Base-by-base conservation (phyloP, 2,797 vertebrate genomes). In the Hipposideros larvatus region DNA sequence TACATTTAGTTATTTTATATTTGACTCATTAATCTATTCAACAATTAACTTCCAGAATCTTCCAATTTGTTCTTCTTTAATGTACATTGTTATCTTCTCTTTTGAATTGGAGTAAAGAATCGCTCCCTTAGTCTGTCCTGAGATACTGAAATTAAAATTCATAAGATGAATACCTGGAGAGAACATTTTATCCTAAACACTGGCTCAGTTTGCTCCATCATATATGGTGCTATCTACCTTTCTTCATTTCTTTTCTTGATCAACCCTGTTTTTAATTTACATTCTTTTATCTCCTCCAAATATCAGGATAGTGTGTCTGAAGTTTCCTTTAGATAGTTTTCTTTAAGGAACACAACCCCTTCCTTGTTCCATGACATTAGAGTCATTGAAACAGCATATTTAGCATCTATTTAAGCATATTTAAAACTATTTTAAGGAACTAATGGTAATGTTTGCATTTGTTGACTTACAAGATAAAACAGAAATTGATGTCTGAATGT, bases 391-490 rank as follows among this genome's bases (percentile, higher is more conserved):
- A 66, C 24, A 37, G 5, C 5, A 68, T 77, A 53, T 75, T 66
- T 90, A 31, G 22, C 41, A 57, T 59, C 86, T 75, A 73, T 16
- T 51, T 51, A n/a, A 34, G 80, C 46, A 21, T n/a, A 80, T 51
- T 61, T 48, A 70, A 43, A 74, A 48, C 2, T 82, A 41, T 73
- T 82, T 91, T 70, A 66, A 83, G 21, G 19, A 91, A 53, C 6
- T 65, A 71, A 34, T 71, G 48, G 2, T 71, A 55, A 24, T 63
- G 5, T 66, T 90, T 78, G 9, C 3, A 77, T 88, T 86, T 83
- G 34, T 86, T 95, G 43, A 63, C 48, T 68, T 63, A 37, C 59
- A 70, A 93, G 80, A 92, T 51, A 89, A 79, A 80, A 71, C 9
- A 63, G 3, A 59, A 95, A 24, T 90, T 46, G 2, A 10, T 48